A percentile compares a stretch with the other conserved stretches of the same genome.
Conservation (phyloP, 1,140 invertebrate genomes). For the Drosophila funebris region DNA sequence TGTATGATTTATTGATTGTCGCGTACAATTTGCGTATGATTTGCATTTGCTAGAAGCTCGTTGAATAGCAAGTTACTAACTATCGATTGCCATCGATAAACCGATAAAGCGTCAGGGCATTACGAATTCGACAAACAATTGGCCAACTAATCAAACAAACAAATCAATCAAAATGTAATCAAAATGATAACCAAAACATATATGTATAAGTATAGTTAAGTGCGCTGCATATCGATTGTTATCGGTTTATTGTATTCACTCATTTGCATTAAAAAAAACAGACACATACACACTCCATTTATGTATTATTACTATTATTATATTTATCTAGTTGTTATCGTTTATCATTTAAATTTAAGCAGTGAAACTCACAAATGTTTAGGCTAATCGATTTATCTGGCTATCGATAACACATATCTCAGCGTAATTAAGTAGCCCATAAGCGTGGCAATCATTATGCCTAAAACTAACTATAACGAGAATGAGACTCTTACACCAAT, state of each 20-base stretch:
- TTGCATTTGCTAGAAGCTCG: conserved; percentile 66
- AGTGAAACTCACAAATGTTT: conserved; percentile 61
- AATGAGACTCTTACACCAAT: conserved; percentile 2
- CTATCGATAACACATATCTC: conserved; percentile 41
- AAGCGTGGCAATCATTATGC: conserved; percentile 62
- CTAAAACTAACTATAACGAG: conserved; percentile 13
- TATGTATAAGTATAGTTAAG: conserved; percentile 39
- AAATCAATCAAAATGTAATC: neutral
- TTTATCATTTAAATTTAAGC: conserved; percentile 34
- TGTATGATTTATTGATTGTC: conserved; percentile 65
- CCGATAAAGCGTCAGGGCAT: conserved; percentile 53
- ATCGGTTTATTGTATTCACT: conserved; percentile 61
- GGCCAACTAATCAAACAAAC: conserved; percentile 33
- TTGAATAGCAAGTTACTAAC: conserved; percentile 58
- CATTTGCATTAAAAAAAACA: conserved; percentile 17
- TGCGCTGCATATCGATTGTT: conserved; percentile 46
- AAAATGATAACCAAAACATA: neutral
- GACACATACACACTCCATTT: conserved; percentile 2
- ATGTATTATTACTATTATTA: conserved; percentile 13
- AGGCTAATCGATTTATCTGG: neutral
- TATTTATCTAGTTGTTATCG: conserved; percentile 41
- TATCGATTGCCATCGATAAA: conserved; percentile 66
- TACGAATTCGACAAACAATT: conserved; percentile 53
- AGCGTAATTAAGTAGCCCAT: conserved; percentile 32
- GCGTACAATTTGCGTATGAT: conserved; percentile 59